Percentiles rank a stretch among this genome's conserved stretches.
Conservation (phyloP, 2,888 invertebrate species). For the Alitta virens region DNA sequence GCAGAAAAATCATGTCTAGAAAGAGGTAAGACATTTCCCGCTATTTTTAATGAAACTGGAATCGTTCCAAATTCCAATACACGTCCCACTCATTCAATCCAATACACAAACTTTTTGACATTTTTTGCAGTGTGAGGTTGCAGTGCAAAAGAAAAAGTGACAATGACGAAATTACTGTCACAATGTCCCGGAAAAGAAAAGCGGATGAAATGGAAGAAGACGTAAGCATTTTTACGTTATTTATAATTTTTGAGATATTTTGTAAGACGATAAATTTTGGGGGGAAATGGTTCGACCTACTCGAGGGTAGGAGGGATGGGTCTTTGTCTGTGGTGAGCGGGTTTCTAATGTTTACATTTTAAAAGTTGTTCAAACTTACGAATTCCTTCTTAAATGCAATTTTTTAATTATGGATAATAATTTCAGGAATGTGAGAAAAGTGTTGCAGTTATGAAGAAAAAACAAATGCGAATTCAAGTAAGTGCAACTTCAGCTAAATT, state of each 20-base stretch:
- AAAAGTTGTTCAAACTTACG: neutral
- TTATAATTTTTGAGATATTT: neutral
- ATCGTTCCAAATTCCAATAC: too few species aligned
- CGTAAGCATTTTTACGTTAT: neutral
- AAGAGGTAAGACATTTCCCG: constrained; percentile 4
- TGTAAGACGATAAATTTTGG: too few species aligned
- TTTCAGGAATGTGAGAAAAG: constrained; percentile 38
- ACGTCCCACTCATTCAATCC: too few species aligned
- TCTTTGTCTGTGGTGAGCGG: too few species aligned
- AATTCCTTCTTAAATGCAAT: neutral
- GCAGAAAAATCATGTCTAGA: constrained; percentile 8
- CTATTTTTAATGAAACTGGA: too few species aligned
- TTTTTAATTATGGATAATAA: neutral
- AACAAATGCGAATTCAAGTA: constrained; percentile 46
- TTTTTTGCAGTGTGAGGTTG: constrained; percentile 4
- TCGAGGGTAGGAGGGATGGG: too few species aligned
- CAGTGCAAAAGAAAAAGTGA: neutral
- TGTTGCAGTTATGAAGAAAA: constrained; percentile 34
- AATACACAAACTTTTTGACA: too few species aligned
- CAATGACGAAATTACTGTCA: neutral
- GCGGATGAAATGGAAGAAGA: constrained; percentile 11
- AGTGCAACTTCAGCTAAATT: neutral
- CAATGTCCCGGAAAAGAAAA: constrained; percentile 9
- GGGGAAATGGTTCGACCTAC: too few species aligned
- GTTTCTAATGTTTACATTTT: neutral